phyloP scores from a whole-genome alignment of 2,797 vertebrate genomes.

The Scarus forsteni region DNA sequence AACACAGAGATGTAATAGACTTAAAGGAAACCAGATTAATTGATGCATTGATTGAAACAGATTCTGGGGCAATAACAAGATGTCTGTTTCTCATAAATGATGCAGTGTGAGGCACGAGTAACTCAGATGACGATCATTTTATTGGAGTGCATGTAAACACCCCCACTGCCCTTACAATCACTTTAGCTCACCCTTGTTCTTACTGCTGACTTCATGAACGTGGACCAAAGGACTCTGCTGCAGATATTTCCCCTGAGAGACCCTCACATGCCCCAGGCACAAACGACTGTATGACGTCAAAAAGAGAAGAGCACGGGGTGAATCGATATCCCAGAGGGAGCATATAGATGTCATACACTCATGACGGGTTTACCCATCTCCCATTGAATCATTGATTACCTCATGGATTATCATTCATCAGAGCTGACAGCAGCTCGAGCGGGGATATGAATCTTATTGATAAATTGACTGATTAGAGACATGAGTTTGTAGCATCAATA shows the following conservation, averaged over 20 bases:
- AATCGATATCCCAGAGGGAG: conserved; percentile 35
- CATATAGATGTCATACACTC: conserved; percentile 31
- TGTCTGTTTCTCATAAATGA: no score
- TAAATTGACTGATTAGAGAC: conserved; percentile 47
- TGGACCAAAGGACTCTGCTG: conserved; percentile 25
- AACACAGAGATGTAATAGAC: no score
- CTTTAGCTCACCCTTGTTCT: conserved; percentile 10
- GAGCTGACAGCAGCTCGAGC: conserved; percentile 24
- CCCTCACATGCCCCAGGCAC: conserved; percentile 7
- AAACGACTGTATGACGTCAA: conserved; percentile 32
- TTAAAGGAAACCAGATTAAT: no score
- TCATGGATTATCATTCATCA: conserved; percentile 50
- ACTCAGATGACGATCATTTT: no score
- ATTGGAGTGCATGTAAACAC: no score
- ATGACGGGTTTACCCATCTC: conserved; percentile 23
- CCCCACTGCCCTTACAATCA: neutral
- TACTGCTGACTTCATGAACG: conserved; percentile 12
- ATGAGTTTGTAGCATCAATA: conserved; percentile 40
- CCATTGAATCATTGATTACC: conserved; percentile 32
- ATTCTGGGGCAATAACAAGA: no score
- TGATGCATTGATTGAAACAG: no score
- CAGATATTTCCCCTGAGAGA: conserved; percentile 18
- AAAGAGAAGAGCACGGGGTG: conserved; percentile 18
- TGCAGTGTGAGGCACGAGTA: no score
- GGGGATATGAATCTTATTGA: conserved; percentile 41